Evolutionary conservation across 2,888 invertebrate species (phyloP), one percentile per base, ranked within the genome.

Genomic region (Prostheceraeus crozeri): DNA sequence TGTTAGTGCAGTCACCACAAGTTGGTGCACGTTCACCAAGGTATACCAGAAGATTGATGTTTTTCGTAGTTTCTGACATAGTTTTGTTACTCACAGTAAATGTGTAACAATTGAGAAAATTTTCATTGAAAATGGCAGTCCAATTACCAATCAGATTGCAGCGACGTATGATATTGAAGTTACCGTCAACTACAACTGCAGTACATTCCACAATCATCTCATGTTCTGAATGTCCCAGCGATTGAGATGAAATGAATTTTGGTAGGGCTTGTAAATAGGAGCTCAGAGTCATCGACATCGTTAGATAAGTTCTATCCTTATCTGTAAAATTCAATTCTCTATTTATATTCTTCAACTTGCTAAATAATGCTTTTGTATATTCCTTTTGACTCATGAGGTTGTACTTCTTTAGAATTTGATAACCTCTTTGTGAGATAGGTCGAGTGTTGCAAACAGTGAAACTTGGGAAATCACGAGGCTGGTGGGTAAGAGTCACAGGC

Each of bases 71-170:
- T 30, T 21, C 27, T 19, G 58, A 59, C 2, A 21, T 60, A 16
- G 28, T 21, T n/a, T 35, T 23, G 23, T 55, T 23, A 11, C 59
- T 36, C 1, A 36, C 33, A 14, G 57, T 59, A 23, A 60, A 59
- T 3, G 59, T 59, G 40, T 59, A 57, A 55, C 59, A 59, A 28
- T 59, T 59, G 25, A 59, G 60, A n/a, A 14, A 59, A 10, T 36
- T 35, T 21, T 30, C 40, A 23, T 59, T 58, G 23, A 35, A 56
- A 10, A 57, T 59, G 6, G 33, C 11, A 2, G 57, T 14, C 59
- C 59, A 59, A 6, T 30, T 33, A 11, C 59, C 59, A 2, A 21
- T 27, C n/a, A 25, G 58, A 16, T 59, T 23, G 23, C 59, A 59
- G 4, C 14, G 33, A 35, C 23, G 6, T 11, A 14, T 21, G 4